Evolutionary conservation across 2,113 vertebrate genomes (phyloP).

Genomic region (Cathartes aura): DNA sequence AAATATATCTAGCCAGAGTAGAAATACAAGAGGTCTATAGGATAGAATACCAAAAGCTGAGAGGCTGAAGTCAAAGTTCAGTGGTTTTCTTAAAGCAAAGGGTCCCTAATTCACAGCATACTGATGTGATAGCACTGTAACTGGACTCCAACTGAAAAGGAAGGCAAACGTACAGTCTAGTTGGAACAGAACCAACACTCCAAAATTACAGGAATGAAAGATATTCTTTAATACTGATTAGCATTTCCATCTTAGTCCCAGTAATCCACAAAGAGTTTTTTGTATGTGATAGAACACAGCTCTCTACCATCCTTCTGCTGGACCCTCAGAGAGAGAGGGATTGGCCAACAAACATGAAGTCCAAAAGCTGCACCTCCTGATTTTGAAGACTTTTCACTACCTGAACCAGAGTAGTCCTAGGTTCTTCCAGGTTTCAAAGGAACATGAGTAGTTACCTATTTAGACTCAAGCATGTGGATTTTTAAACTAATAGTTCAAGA

Average conservation of each 20-base stretch:
- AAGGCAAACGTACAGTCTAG: not conserved
- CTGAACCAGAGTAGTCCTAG: not conserved
- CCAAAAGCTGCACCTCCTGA: not conserved
- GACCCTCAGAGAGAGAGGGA: not conserved
- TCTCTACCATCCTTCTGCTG: not conserved
- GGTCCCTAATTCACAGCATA: not conserved
- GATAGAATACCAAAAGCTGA: not conserved
- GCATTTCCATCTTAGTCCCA: not conserved
- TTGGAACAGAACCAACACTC: not conserved
- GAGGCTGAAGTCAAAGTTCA: not conserved
- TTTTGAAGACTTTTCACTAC: not conserved
- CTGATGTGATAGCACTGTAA: not conserved
- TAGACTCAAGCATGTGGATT: not conserved
- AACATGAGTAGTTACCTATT: not conserved
- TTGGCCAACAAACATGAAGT: fast-evolving
- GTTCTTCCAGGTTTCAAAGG: not conserved
- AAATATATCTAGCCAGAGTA: not conserved
- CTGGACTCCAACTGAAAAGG: not conserved
- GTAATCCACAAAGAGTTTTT: not conserved
- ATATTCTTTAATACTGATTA: not conserved
- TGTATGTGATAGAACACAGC: not conserved
- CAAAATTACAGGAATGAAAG: not conserved
- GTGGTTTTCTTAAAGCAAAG: not conserved
- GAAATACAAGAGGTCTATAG: not conserved
- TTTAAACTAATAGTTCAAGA: not conserved